phyloP scores from a whole-genome alignment of 2,113 vertebrate species.

The Prinia subflava region DNA sequence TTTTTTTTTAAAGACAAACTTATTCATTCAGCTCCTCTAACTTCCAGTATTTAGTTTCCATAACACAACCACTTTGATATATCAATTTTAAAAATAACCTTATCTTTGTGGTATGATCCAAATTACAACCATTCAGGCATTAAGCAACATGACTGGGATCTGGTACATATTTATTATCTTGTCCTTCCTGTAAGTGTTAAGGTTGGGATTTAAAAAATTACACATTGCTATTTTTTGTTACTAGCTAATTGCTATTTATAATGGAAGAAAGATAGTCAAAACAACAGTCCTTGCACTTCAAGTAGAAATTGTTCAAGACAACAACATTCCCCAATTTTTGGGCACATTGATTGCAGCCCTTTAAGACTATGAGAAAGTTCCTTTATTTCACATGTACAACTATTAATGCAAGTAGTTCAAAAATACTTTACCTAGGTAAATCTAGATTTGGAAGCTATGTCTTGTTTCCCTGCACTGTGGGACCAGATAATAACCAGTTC shows the following conservation, averaged over 20 bases:
- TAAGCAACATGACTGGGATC: not conserved
- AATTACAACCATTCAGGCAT: not conserved
- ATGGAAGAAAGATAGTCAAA: not conserved
- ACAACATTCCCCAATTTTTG: rapidly evolving
- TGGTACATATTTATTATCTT: not conserved
- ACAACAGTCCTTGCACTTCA: not conserved
- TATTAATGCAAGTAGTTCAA: not conserved
- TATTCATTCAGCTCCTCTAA: not conserved
- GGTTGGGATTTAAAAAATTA: not conserved
- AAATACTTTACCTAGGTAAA: not conserved
- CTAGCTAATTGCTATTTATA: not conserved
- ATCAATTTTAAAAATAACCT: not conserved
- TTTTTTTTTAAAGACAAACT: not conserved
- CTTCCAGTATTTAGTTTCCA: not conserved
- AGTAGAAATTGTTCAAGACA: not conserved
- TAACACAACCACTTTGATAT: not conserved
- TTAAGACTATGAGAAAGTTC: not conserved
- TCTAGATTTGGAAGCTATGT: not conserved
- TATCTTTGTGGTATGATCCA: not conserved
- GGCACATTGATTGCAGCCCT: not conserved
- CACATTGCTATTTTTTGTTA: not conserved
- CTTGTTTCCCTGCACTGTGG: not conserved
- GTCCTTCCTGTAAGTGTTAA: not conserved
- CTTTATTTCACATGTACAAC: not conserved
- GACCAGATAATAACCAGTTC: not conserved